phyloP scores from a whole-genome alignment of 2,113 vertebrate species.

The Sinocyclocheilus rhinocerous region DNA sequence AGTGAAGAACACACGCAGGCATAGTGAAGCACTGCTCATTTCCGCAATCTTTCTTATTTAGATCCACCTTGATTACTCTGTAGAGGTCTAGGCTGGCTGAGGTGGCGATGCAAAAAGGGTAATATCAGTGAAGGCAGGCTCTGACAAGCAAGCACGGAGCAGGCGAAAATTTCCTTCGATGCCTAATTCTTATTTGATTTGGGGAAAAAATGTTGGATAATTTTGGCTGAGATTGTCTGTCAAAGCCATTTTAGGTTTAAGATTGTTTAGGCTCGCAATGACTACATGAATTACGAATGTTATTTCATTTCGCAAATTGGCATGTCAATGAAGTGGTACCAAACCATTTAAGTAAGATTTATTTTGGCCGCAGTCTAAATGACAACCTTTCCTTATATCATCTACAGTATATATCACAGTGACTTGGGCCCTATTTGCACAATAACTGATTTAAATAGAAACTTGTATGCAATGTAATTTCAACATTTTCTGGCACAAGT shows the following conservation, averaged over 20 bases:
- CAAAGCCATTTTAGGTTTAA: not conserved
- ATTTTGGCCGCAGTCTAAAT: not conserved
- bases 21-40: slow-evolving; percentile 66
- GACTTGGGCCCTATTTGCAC: not conserved
- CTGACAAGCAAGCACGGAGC: slow-evolving; percentile 31
- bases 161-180: not conserved
- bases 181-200: slow-evolving; percentile 3
- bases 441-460: not conserved
- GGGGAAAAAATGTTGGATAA: not conserved
- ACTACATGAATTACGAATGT: not conserved
- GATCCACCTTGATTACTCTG: slow-evolving; percentile 73
- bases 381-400: not conserved
- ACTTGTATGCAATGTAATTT: not conserved
- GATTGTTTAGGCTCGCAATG: not conserved
- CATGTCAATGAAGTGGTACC: not conserved
- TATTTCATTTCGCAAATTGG: not conserved
- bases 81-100: slow-evolving; percentile 52
- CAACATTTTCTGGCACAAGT: not conserved
- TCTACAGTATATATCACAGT: not conserved
- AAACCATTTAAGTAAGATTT: not conserved
- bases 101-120: slow-evolving; percentile 52
- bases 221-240: not conserved
- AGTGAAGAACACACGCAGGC: slow-evolving; percentile 61
- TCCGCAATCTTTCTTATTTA: slow-evolving; percentile 71
- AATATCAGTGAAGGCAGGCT: slow-evolving; percentile 7